phyloP scores from a whole-genome alignment of 2,113 vertebrate genomes.

The Scortum barcoo region DNA sequence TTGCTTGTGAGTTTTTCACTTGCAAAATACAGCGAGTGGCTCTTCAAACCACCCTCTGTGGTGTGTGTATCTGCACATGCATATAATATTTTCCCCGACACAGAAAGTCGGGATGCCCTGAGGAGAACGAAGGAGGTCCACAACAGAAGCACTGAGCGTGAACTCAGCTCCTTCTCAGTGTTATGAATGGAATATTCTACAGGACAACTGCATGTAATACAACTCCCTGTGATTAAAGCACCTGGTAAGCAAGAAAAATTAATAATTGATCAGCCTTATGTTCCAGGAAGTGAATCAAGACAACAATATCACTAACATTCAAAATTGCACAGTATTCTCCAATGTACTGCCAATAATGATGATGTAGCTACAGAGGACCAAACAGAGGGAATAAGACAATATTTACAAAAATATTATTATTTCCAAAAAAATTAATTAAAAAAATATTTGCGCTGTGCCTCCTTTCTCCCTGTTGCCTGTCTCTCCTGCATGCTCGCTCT shows the following conservation, averaged over 20 bases:
- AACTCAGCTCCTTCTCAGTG: constrained; percentile 37
- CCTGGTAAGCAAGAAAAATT: constrained; percentile 68
- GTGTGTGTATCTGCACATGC: constrained; percentile 15
- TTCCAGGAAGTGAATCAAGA: constrained; percentile 60
- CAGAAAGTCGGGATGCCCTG: constrained; percentile 24
- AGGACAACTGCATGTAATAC: constrained; percentile 65
- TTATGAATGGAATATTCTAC: constrained; percentile 71
- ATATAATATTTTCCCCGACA: constrained; percentile 32
- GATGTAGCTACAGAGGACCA: not conserved
- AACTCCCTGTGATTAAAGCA: constrained; percentile 73
- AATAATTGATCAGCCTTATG: constrained; percentile 76
- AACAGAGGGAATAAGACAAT: not conserved
- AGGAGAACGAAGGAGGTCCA: constrained; percentile 44
- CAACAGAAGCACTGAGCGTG: constrained; percentile 43
- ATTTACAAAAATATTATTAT: constrained; percentile 13
- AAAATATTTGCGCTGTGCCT: constrained; percentile 1
- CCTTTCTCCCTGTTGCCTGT: constrained; percentile 17
- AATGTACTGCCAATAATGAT: not conserved
- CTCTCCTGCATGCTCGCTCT: constrained; percentile 45
- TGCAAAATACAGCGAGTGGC: not conserved
- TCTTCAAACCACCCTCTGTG: too few relatives aligned
- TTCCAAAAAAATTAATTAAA: not conserved
- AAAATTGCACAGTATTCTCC: constrained; percentile 13
- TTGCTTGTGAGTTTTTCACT: constrained; percentile 10
- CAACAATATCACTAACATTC: constrained; percentile 49